phyloP scores from a whole-genome alignment of 2,113 vertebrate species.

The Brienomyrus longianalis region DNA sequence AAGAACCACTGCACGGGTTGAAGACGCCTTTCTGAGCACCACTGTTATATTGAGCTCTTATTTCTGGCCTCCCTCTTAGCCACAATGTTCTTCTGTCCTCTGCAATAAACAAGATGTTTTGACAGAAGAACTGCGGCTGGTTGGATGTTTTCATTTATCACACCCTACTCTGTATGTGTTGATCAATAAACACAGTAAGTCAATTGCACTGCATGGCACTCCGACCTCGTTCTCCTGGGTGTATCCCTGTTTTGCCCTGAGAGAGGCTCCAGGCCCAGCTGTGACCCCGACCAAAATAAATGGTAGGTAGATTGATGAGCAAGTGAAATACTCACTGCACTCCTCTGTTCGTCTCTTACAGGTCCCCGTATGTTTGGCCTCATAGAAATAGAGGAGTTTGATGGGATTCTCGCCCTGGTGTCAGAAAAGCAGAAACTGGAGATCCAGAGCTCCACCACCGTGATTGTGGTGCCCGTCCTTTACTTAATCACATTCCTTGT shows the following conservation, averaged over 20 bases:
- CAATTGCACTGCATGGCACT: neutral
- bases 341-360: conserved; percentile 16
- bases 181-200: neutral
- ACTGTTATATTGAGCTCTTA: neutral
- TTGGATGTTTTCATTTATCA: neutral
- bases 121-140: neutral
- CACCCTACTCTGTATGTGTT: neutral
- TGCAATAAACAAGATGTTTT: neutral
- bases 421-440: conserved; percentile 39
- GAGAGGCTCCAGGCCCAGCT: neutral
- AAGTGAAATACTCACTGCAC: neutral
- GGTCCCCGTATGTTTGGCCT: conserved; percentile 34
- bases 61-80: neutral
- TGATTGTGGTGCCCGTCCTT: conserved; percentile 61
- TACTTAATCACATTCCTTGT: conserved; percentile 60
- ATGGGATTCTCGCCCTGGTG: conserved; percentile 28
- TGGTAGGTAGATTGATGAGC: neutral
- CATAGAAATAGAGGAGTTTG: neutral
- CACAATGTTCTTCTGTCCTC: neutral
- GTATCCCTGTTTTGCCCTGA: neutral
- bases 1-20: neutral
- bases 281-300: neutral
- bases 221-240: too few species aligned
- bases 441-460: conserved; percentile 44
- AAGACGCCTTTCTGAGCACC: neutral